Conservation (phyloP, 2,888 invertebrate species). For the Drosophila mercatorum region DNA sequence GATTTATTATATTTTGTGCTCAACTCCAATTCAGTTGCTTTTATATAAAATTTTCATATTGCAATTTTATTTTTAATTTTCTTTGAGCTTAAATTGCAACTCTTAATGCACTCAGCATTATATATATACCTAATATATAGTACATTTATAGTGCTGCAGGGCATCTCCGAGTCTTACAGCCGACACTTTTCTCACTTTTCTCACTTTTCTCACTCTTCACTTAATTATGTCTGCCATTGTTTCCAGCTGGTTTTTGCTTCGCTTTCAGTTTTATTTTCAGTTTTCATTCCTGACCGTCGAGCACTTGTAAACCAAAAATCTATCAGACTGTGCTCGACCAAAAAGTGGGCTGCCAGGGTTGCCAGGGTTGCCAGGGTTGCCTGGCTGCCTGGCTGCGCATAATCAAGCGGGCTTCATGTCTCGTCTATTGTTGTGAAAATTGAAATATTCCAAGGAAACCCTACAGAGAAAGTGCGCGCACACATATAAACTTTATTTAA, state of each 20-base stretch:
- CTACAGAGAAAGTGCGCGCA: conserved; percentile 1
- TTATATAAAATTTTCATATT: background rate
- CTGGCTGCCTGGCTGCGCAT: conserved; percentile 47
- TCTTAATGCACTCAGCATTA: too few relatives aligned
- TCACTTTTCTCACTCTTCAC: background rate
- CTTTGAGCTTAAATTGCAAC: background rate
- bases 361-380: background rate
- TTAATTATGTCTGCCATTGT: conserved; percentile 41
- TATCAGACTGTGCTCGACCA: background rate
- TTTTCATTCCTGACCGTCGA: conserved; percentile 45
- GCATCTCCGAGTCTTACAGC: conserved; percentile 11
- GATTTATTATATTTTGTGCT: background rate
- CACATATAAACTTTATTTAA: conserved; percentile 3
- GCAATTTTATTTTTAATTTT: background rate
- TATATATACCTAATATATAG: too few relatives aligned
- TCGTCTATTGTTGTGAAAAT: conserved; percentile 19
- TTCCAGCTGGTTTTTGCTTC: conserved; percentile 43
- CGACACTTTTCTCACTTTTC: too few relatives aligned
- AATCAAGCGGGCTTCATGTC: conserved; percentile 57
- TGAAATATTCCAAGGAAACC: conserved; percentile 16
- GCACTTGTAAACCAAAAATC: conserved; percentile 38
- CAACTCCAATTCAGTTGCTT: background rate
- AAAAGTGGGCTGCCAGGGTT: background rate
- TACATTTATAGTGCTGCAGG: background rate
- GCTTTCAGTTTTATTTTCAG: conserved; percentile 45